These are phyloP conservation scores for Leptinotarsa undecemlineata DNA, from an alignment of 1,140 invertebrate genomes.

Conservation along the genomic window DNA sequence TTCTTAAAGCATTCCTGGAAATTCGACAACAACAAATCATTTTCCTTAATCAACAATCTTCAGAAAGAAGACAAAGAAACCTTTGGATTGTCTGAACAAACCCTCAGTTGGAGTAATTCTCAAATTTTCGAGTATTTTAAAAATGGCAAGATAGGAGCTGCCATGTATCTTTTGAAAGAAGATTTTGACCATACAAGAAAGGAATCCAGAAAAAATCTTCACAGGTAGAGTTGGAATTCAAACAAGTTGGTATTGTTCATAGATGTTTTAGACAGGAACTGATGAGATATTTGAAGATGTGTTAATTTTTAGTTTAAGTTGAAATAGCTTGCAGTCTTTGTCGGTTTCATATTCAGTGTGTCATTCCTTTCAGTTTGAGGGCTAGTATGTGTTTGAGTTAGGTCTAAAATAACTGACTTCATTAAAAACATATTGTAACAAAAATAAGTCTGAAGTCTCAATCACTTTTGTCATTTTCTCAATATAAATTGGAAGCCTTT, in stretches of 20 bases:
- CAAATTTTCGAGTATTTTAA: conserved; percentile 53
- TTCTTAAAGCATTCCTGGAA: conserved; percentile 82
- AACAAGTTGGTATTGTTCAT: no score
- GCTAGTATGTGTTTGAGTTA: no score
- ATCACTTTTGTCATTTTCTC: no score
- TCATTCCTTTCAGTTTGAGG: no score
- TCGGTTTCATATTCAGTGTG: no score
- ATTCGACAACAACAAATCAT: conserved; percentile 76
- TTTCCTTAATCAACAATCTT: conserved; percentile 38
- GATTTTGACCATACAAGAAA: not conserved
- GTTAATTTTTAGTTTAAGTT: not conserved
- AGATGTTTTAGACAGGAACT: no score
- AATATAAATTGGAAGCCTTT: no score
- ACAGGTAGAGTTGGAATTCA: not conserved
- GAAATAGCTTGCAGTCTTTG: no score
- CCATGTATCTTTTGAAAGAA: not conserved
- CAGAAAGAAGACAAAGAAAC: conserved; percentile 6
- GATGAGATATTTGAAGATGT: not conserved
- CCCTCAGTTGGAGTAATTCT: conserved; percentile 57
- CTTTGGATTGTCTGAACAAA: not conserved
- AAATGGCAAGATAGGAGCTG: not conserved
- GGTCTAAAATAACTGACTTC: no score
- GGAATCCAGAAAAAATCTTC: conserved; percentile 1
- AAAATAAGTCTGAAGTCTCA: no score
- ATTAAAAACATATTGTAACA: no score